phyloP scores from a whole-genome alignment of 2,888 invertebrate genomes.

The Leistus spinibarbis region DNA sequence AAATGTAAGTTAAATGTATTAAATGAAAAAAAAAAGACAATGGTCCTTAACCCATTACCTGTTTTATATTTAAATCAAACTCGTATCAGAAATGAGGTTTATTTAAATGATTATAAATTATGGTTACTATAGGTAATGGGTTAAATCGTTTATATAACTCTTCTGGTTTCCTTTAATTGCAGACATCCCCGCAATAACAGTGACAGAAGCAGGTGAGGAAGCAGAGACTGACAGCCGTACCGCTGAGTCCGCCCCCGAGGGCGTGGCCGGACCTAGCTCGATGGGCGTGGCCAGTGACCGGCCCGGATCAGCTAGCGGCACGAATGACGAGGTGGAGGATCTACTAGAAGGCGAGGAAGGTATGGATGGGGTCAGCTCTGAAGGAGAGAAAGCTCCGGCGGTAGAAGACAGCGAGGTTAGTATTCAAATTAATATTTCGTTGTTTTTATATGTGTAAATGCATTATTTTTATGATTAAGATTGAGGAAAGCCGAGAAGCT shows the following conservation, averaged over 20 bases:
- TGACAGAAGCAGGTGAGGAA: constrained; percentile 55
- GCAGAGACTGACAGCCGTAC: constrained; percentile 51
- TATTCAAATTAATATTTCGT: neutral
- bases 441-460: neutral
- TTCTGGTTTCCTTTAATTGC: constrained; percentile 33
- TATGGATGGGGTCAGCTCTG: constrained; percentile 64
- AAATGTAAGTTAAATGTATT: neutral
- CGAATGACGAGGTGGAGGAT: constrained; percentile 48
- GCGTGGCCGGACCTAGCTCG: constrained; percentile 53
- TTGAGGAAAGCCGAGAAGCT: constrained; percentile 80
- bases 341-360: constrained; percentile 55
- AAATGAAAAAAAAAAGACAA: neutral
- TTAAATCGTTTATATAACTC: neutral
- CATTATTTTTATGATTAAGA: constrained; percentile 47
- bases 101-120: too few relatives aligned
- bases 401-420: constrained; percentile 55
- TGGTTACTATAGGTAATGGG: neutral
- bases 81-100: neutral
- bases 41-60: neutral
- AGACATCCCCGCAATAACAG: constrained; percentile 53
- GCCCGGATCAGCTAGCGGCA: neutral
- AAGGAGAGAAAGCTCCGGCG: constrained; percentile 65
- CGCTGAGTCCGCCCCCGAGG: constrained; percentile 50
- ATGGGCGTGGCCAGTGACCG: constrained; percentile 49
- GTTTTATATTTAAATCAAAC: neutral